These are phyloP conservation scores for Thermophis baileyi DNA, from an alignment of 2,113 vertebrate genomes.

Conservation along the genomic window DNA sequence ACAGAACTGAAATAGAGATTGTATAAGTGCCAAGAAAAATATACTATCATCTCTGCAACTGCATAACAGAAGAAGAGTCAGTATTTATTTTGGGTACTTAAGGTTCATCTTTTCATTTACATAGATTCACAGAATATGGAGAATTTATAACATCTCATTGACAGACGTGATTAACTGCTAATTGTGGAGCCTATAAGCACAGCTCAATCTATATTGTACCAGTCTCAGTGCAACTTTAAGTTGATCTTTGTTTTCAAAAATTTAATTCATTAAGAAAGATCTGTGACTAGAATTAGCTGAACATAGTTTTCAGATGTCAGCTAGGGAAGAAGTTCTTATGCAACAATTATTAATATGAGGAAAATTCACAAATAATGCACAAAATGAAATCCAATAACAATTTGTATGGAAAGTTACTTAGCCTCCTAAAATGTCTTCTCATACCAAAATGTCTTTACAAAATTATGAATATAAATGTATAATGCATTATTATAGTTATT, in stretches of 20 bases:
- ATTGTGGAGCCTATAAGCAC: conserved; percentile 2
- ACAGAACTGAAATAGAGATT: conserved; percentile 13
- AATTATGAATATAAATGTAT: background rate
- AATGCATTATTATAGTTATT: background rate
- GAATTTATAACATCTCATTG: background rate
- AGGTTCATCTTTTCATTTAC: background rate
- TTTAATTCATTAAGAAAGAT: background rate
- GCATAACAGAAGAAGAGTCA: background rate
- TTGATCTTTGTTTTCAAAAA: background rate
- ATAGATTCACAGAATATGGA: background rate
- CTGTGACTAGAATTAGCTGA: background rate
- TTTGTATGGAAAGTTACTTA: background rate
- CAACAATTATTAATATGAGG: background rate
- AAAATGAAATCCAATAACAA: background rate
- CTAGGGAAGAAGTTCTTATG: background rate
- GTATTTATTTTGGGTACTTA: rapidly evolving
- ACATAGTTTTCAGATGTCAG: background rate
- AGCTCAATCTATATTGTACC: background rate
- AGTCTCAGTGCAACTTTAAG: background rate
- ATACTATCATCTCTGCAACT: conserved; percentile 6
- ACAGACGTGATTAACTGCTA: background rate
- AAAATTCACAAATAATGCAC: background rate
- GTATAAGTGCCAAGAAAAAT: conserved; percentile 6
- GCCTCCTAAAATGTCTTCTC: background rate
- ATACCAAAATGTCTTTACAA: background rate